Conservation (phyloP, 2,797 vertebrate species). For the Karalla daura region DNA sequence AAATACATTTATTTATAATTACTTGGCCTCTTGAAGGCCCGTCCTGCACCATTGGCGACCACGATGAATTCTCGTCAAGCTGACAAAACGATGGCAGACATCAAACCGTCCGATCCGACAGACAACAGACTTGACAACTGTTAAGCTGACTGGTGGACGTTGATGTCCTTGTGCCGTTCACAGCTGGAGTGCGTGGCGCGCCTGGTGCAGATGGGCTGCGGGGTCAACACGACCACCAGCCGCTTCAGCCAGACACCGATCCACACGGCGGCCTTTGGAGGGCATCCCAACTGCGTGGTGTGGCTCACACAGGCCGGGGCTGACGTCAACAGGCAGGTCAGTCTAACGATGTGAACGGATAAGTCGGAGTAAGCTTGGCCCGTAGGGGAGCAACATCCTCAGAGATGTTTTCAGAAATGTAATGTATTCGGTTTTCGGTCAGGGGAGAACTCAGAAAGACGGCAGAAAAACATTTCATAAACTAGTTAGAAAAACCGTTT, state of each 20-base stretch:
- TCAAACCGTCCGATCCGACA: too few relatives aligned
- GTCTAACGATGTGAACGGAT: too few relatives aligned
- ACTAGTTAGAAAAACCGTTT: too few relatives aligned
- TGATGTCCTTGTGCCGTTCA: neutral
- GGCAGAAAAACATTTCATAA: too few relatives aligned
- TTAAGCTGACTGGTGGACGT: too few relatives aligned
- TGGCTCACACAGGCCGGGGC: constrained; percentile 95
- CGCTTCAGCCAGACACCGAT: constrained; percentile 94
- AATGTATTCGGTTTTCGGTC: neutral
- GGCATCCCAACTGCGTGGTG: constrained; percentile 91
- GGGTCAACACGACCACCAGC: constrained; percentile 89
- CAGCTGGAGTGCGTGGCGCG: constrained; percentile 94
- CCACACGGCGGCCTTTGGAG: constrained; percentile 95
- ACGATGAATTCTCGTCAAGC: too few relatives aligned
- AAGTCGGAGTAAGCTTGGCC: neutral
- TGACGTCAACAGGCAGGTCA: constrained; percentile 94
- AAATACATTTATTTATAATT: too few relatives aligned
- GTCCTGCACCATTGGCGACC: too few relatives aligned
- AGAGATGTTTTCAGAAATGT: neutral
- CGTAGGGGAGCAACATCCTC: neutral
- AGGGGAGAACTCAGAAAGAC: too few relatives aligned
- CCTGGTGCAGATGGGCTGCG: constrained; percentile 92
- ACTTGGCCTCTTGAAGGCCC: too few relatives aligned
- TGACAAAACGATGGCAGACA: too few relatives aligned
- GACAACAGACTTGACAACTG: too few relatives aligned